These are phyloP conservation scores for Bombus superbus DNA, from an alignment of 1,140 invertebrate genomes.

Conservation along the genomic window DNA sequence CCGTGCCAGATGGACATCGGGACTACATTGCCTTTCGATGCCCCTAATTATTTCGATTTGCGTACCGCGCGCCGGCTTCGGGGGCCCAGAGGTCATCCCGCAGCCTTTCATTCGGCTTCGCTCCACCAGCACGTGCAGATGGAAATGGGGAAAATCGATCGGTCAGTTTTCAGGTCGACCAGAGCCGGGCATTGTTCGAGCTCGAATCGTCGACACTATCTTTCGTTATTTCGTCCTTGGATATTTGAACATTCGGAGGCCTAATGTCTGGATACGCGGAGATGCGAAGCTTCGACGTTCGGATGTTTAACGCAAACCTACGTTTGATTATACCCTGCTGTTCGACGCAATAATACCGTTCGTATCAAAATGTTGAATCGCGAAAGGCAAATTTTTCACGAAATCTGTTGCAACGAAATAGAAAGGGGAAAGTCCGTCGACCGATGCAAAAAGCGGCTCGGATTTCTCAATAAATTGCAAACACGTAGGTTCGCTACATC, in stretches of 20 bases:
- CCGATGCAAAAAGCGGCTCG: not conserved
- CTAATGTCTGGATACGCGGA: too few species aligned
- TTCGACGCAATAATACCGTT: too few species aligned
- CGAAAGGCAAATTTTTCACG: too few species aligned
- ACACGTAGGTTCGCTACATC: not conserved
- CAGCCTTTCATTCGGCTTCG: slow-evolving; percentile 36
- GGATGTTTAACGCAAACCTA: too few species aligned
- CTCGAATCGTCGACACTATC: too few species aligned
- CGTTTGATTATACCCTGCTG: too few species aligned
- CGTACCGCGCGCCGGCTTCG: slow-evolving; percentile 16
- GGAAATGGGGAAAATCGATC: slow-evolving; percentile 8
- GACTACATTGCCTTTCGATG: slow-evolving; percentile 46
- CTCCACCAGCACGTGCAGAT: not conserved
- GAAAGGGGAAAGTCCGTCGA: not conserved
- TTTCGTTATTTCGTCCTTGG: too few species aligned
- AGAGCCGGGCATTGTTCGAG: too few species aligned
- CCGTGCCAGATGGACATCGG: slow-evolving; percentile 44
- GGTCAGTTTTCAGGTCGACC: not conserved
- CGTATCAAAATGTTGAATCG: too few species aligned
- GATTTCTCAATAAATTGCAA: not conserved
- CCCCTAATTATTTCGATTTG: slow-evolving; percentile 55
- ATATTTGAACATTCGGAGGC: too few species aligned
- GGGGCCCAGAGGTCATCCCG: slow-evolving; percentile 33
- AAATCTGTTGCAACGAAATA: too few species aligned
- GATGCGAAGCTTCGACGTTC: too few species aligned